phyloP scores from a whole-genome alignment of 2,797 vertebrate genomes.

The Molossus molossus region DNA sequence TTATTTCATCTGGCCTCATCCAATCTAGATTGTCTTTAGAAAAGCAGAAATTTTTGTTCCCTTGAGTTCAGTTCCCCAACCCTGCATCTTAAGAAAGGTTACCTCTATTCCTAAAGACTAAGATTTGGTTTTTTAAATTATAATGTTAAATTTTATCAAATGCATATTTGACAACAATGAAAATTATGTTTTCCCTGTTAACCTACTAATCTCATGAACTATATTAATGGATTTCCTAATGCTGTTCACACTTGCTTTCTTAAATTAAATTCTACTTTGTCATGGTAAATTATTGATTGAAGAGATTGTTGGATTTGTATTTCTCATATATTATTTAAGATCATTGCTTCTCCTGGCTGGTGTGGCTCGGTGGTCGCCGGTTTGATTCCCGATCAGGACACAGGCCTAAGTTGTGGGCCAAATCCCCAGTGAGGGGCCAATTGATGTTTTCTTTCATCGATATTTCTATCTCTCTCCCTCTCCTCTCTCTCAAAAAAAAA shows the following conservation, averaged over 20 bases:
- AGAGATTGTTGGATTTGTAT: slow-evolving; percentile 66
- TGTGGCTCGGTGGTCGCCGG: too few relatives aligned
- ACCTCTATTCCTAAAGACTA: neutral
- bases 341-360: neutral
- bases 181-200: slow-evolving; percentile 54
- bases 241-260: neutral
- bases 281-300: slow-evolving; percentile 72
- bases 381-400: too few relatives aligned
- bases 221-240: slow-evolving; percentile 64
- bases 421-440: too few relatives aligned
- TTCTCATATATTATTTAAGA: slow-evolving; percentile 73
- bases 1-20: neutral
- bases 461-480: too few relatives aligned
- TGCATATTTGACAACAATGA: slow-evolving; percentile 46
- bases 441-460: too few relatives aligned
- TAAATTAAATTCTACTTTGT: slow-evolving; percentile 71
- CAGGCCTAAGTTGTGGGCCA: too few relatives aligned
- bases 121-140: slow-evolving; percentile 10
- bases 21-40: neutral
- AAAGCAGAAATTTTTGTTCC: neutral
- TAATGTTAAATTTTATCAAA: slow-evolving; percentile 39
- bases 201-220: slow-evolving; percentile 56
- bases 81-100: neutral
- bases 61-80: neutral
- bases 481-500: too few relatives aligned